A percentile compares a stretch with the other conserved stretches of the same genome.
Conservation (phyloP, 2,797 vertebrate species). For the Holocentrus rufus region DNA sequence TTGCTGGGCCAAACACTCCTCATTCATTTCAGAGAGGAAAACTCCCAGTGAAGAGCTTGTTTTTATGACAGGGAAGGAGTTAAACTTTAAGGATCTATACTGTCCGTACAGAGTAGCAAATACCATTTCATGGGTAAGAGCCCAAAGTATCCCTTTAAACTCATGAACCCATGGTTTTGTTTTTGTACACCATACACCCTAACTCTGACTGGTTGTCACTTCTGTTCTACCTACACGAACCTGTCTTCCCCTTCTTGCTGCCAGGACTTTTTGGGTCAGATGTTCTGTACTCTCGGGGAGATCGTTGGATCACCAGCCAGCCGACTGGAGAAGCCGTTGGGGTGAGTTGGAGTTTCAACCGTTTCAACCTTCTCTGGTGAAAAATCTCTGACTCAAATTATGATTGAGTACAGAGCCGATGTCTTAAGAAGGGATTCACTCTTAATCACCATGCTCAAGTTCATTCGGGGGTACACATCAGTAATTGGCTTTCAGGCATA, state of each 20-base stretch:
- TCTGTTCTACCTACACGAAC: conserved; percentile 6
- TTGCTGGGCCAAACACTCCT: too few relatives aligned
- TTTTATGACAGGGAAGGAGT: too few relatives aligned
- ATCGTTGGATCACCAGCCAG: conserved; percentile 94
- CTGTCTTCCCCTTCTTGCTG: conserved; percentile 4
- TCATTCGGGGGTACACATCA: not conserved
- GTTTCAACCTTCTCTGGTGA: conserved; percentile 20
- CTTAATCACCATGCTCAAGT: not conserved
- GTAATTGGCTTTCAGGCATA: not conserved
- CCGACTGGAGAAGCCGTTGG: conserved; percentile 93
- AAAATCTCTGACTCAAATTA: conserved; percentile 12
- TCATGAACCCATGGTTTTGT: not conserved
- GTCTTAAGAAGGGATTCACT: conserved; percentile 19
- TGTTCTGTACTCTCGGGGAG: conserved; percentile 95
- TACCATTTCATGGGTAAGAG: too few relatives aligned
- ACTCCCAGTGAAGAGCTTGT: too few relatives aligned
- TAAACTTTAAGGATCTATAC: too few relatives aligned
- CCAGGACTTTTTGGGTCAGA: conserved; percentile 96
- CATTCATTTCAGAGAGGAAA: too few relatives aligned
- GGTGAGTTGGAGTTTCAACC: conserved; percentile 81
- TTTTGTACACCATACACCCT: not conserved
- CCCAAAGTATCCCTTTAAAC: too few relatives aligned
- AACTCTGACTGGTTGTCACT: conserved; percentile 29
- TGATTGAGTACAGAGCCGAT: conserved; percentile 24
- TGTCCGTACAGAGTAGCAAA: too few relatives aligned